Base-by-base conservation (phyloP, 2,888 invertebrate species). In the Megastigmus dorsalis region DNA sequence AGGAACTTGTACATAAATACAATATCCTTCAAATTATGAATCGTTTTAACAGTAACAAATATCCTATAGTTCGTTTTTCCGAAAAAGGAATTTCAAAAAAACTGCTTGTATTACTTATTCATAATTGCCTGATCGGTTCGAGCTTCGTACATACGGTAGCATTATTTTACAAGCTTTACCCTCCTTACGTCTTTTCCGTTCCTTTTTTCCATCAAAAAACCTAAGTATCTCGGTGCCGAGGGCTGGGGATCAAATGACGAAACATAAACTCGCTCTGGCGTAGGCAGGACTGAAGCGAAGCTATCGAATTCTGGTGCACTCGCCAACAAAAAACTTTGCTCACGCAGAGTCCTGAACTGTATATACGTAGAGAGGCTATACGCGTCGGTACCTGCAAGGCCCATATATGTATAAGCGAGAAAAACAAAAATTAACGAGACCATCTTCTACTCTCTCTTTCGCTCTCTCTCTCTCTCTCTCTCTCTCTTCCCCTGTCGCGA, bases 201-300 rank as follows among this genome's bases (percentile, higher is more conserved):
- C 36, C 26, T 63, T 62, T 65, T 67, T 54, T 60, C 45, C 15
- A 43, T 26, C 43, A 36, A 50, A 66, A 33, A 67, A 54, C 30
- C n/a, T n/a, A 73, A 65, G 66, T 57, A 26, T 30, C 45, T 65
- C 43, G 26, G 26, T 55, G 38, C 4, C 28, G 20, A 38, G 54
- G 52, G 23, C 28, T n/a, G n/a, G n/a, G 60, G 75, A 70, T 75
- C 75, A 41, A 43, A 70, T 75, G 65, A 26, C 70, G 74, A 75
- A 70, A 70, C 23, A 60, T 60, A 75, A 75, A 59, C 55, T 74
- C 59, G 20, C 38, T 54, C n/a, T n/a, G n/a, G n/a, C n/a, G n/a
- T n/a, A n/a, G 2, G 54, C 60, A 23, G 50, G 28, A 15, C 52
- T 33, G 54, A 36, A 48, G 62, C 54, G 38, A 23, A 33, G 55